Evolutionary conservation across 2,888 invertebrate species (phyloP).

Genomic region (Pandemis heparana): DNA sequence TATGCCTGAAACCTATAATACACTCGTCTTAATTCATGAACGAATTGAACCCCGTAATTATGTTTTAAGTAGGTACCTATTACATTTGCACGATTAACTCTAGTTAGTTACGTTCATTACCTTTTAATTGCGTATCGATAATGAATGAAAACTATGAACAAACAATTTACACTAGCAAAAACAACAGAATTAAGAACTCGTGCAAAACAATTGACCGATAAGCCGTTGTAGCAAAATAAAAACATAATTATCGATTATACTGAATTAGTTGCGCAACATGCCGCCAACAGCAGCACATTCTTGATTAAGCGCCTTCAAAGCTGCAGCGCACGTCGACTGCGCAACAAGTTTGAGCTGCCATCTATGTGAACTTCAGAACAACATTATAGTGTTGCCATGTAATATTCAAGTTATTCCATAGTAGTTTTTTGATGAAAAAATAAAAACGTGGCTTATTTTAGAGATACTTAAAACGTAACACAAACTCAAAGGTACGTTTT

Average conservation of each 20-base stretch:
- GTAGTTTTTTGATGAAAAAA: constrained; percentile 22
- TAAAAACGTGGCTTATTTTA: not conserved
- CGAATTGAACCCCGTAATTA: not conserved
- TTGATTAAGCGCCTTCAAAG: constrained; percentile 24
- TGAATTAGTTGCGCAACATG: constrained; percentile 42
- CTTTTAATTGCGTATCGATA: not conserved
- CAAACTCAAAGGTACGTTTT: too few relatives aligned
- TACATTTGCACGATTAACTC: not conserved
- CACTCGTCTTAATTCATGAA: too few relatives aligned
- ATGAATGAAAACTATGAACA: constrained; percentile 16
- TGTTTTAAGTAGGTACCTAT: too few relatives aligned
- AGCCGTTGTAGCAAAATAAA: constrained; percentile 19
- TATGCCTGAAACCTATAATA: not conserved
- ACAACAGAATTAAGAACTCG: constrained; percentile 4
- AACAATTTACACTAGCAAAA: not conserved
- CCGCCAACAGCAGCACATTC: constrained; percentile 42
- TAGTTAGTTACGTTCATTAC: constrained; percentile 6
- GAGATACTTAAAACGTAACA: not conserved
- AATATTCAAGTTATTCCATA: constrained; percentile 35
- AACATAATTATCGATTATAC: constrained; percentile 43
- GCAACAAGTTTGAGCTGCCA: constrained; percentile 49
- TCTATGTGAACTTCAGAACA: constrained; percentile 36
- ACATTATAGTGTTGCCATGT: constrained; percentile 10
- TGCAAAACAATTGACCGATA: constrained; percentile 29
- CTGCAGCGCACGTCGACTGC: constrained; percentile 43